Conservation (phyloP, 2,797 vertebrate species). For the Rhynchotus rufescens region DNA sequence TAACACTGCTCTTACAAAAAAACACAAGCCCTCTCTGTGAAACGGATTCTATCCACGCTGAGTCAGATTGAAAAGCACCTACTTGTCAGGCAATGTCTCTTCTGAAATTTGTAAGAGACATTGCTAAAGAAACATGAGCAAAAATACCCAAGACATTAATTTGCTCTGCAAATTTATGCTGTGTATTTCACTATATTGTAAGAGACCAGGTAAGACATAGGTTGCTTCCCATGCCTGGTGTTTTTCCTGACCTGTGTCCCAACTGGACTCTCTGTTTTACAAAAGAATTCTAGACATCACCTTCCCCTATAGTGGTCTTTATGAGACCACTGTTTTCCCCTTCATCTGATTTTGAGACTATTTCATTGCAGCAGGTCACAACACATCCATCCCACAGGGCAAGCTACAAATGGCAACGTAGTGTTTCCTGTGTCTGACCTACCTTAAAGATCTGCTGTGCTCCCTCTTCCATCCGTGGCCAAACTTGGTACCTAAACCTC, state of each 20-base stretch:
- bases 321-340: not conserved
- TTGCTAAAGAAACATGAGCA: not conserved
- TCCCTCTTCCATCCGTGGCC: constrained; percentile 99
- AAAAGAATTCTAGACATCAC: not conserved
- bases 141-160: not conserved
- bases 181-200: not conserved
- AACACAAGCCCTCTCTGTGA: not conserved
- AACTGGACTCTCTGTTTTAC: not conserved
- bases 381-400: not conserved
- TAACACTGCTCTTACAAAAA: not conserved
- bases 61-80: not conserved
- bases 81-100: not conserved
- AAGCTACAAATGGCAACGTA: not conserved
- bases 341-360: not conserved
- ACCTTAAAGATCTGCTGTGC: constrained; percentile 99
- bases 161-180: not conserved
- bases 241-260: not conserved
- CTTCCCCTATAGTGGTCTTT: not conserved
- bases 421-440: not conserved
- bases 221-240: not conserved
- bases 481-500: constrained; percentile 99
- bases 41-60: not conserved
- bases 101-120: not conserved
- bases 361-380: not conserved
- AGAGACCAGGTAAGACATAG: not conserved